These are phyloP conservation scores for Tetropium fuscum DNA, from an alignment of 2,888 invertebrate species.

Conservation along the genomic window DNA sequence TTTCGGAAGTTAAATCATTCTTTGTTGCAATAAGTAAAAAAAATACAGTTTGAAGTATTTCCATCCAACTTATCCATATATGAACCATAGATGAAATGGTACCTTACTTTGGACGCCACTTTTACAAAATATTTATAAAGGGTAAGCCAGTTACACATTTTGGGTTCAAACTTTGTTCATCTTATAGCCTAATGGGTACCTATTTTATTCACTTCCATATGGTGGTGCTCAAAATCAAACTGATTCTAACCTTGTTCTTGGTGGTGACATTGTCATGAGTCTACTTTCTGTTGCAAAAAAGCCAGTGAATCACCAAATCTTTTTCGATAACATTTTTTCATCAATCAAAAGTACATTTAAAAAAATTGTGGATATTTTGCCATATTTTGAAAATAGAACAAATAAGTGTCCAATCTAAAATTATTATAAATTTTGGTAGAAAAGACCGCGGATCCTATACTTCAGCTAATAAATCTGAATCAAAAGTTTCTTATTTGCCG, in stretches of 20 bases:
- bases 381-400: no score
- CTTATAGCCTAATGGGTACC: conserved; percentile 46
- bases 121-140: conserved; percentile 52
- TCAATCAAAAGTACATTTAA: no score
- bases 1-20: conserved; percentile 46
- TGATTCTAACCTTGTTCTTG: conserved; percentile 36
- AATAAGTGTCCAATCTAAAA: no score
- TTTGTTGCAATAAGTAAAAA: conserved; percentile 40
- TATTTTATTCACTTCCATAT: conserved; percentile 48
- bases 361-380: no score
- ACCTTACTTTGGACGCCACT: conserved; percentile 49
- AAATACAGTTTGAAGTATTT: conserved; percentile 47
- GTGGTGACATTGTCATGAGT: conserved; percentile 42
- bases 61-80: conserved; percentile 47
- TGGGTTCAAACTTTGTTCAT: conserved; percentile 51
- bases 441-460: no score
- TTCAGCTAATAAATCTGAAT: no score
- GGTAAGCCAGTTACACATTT: conserved; percentile 52
- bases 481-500: no score
- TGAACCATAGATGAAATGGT: conserved; percentile 48
- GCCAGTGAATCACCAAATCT: no score
- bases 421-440: no score
- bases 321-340: no score
- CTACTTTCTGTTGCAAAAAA: conserved; percentile 42
- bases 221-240: conserved; percentile 37